These are phyloP conservation scores for Gymnopithys bicolor DNA, from an alignment of 2,797 vertebrate genomes.

Conservation along the genomic window DNA sequence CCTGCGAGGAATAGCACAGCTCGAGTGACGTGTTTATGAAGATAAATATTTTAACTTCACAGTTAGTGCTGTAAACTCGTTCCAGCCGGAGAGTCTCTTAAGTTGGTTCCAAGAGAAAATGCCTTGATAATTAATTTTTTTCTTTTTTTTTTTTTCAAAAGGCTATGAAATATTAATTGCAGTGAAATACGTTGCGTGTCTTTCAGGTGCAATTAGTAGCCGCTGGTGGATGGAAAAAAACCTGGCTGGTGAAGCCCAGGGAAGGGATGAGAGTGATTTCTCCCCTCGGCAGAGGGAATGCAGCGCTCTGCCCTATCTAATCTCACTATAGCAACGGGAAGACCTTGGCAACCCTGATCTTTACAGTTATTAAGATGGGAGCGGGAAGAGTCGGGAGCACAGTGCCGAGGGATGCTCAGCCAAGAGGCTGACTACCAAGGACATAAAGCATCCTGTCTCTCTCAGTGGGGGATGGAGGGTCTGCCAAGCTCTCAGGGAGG, in stretches of 20 bases:
- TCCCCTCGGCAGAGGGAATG: slow-evolving; percentile 61
- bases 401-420: neutral
- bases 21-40: slow-evolving; percentile 36
- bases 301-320: slow-evolving; percentile 62
- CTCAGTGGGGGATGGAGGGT: neutral
- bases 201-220: slow-evolving; percentile 51
- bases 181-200: neutral
- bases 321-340: slow-evolving; percentile 81
- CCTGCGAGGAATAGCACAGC: slow-evolving; percentile 20
- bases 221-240: neutral
- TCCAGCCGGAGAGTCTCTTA: slow-evolving; percentile 1
- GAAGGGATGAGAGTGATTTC: slow-evolving; percentile 51
- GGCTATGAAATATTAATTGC: slow-evolving; percentile 38
- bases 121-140: neutral
- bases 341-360: slow-evolving; percentile 75
- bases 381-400: slow-evolving; percentile 42
- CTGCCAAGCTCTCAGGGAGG: neutral
- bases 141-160: neutral
- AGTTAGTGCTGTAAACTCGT: slow-evolving; percentile 3
- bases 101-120: slow-evolving; percentile 51
- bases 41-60: slow-evolving; percentile 66
- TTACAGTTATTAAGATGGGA: slow-evolving; percentile 69
- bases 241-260: slow-evolving; percentile 36
- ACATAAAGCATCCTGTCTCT: neutral
- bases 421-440: neutral